Evolutionary conservation across 1,140 invertebrate species (phyloP), one percentile per base, ranked within the genome.

Genomic region (Calephelis nemesis): DNA sequence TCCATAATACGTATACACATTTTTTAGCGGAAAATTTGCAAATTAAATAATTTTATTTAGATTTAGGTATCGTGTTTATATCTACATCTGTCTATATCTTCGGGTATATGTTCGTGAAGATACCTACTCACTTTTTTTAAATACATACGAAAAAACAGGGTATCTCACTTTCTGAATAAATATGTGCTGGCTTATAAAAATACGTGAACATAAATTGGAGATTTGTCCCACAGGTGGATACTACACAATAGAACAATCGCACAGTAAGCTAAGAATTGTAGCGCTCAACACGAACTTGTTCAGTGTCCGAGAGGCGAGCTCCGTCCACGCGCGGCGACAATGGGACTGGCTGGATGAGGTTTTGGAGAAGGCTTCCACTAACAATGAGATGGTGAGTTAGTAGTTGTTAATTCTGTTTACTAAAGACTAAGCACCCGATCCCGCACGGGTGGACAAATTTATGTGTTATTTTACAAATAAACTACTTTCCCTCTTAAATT

Each of bases 201-300:
- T 10, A 54, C 9, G 13, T 13, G 10, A 54, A 54, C 15, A 7
- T 54, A 54, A 54, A 66, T 19, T 66, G 19, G 5, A 66, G 54
- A 58, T 50, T 30, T 54, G 39, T 50, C 47, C 30, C 45, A 54
- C 70, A 98, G 96, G 96, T 82, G 97, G 96, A 49, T 98, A 97
- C 91, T 98, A 98, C 88, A 96, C 96, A 64, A 95, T 97, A 74
- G 96, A 97, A 78, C 95, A 95, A 80, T 96, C 95, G 69, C 94
- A 95, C 67, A 94, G 95, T 76, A 96, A 96, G 75, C 93, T 98
- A 12, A 93, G 96, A 63, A 96, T 98, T 68, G 94, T 98, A 54
- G 96, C 95, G 2, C 91, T 98, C 7, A 98, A 98, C 91, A 98
- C 97, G 39, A 97, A 97, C 91, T 92, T 98, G 63, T 91, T 92